phyloP scores from a whole-genome alignment of 2,888 invertebrate genomes.

The Acanthosepion pharaonis region DNA sequence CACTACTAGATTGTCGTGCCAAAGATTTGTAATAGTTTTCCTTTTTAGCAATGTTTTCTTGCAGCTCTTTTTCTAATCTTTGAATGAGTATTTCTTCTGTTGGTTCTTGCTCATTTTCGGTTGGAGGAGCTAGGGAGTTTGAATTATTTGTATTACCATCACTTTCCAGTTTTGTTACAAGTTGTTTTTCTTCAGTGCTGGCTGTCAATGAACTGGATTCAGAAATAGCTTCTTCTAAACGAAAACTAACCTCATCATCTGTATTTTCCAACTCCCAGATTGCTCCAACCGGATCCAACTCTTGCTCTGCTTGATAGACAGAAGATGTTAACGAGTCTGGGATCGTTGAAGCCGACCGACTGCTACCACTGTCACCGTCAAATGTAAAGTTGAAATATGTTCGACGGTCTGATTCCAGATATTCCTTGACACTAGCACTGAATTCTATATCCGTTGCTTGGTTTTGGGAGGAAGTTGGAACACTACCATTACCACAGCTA shows the following conservation, averaged over 20 bases:
- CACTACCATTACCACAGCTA: slow-evolving; percentile 24
- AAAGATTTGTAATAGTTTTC: background rate
- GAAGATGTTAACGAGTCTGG: slow-evolving; percentile 39
- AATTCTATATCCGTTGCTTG: slow-evolving; percentile 46
- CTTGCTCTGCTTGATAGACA: background rate
- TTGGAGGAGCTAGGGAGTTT: background rate
- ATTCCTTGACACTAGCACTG: slow-evolving; percentile 56
- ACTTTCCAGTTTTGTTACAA: background rate
- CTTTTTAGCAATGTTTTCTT: background rate
- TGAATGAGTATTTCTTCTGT: background rate
- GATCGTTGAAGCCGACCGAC: slow-evolving; percentile 24
- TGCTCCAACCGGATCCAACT: slow-evolving; percentile 42
- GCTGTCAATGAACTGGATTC: slow-evolving; percentile 25
- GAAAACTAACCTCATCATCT: slow-evolving; percentile 38
- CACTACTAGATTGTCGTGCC: background rate
- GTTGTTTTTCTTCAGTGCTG: slow-evolving; percentile 40
- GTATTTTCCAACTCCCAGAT: slow-evolving; percentile 45
- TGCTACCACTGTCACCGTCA: slow-evolving; percentile 55
- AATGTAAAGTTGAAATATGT: slow-evolving; percentile 63
- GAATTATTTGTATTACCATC: background rate
- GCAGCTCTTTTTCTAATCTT: background rate
- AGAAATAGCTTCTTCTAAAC: background rate
- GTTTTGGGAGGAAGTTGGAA: slow-evolving; percentile 8
- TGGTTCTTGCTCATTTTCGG: background rate
- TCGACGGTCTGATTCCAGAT: slow-evolving; percentile 59